These are phyloP conservation scores for Procambarus clarkii DNA, from an alignment of 1,140 invertebrate genomes.

Conservation along the genomic window DNA sequence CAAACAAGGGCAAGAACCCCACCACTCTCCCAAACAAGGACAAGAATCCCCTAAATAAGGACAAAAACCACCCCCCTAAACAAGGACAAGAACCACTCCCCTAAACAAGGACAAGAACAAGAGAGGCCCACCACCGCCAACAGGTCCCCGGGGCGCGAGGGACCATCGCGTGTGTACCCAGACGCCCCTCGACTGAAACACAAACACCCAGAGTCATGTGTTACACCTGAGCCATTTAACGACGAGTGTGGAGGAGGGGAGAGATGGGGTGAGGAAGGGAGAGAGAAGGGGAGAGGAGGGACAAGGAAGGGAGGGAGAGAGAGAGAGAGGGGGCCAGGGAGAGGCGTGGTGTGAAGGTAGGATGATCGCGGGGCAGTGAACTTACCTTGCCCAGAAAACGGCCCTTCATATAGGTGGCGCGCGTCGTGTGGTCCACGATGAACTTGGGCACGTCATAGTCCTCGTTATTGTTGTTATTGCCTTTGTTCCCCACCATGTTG, in stretches of 20 bases:
- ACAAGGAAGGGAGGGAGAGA: background rate
- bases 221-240: background rate
- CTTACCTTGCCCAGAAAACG: constrained; percentile 80
- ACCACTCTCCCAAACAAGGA: too few species aligned
- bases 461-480: constrained; percentile 73
- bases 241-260: background rate
- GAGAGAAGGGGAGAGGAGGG: background rate
- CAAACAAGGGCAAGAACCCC: too few species aligned
- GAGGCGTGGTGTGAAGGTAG: constrained; percentile 14
- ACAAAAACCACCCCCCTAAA: too few species aligned
- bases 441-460: constrained; percentile 76
- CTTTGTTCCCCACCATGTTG: constrained; percentile 59
- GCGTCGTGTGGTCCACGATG: constrained; percentile 78
- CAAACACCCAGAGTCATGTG: background rate
- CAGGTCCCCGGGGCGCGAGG: too few species aligned
- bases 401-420: constrained; percentile 79
- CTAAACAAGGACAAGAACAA: too few species aligned
- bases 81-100: too few species aligned
- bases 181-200: background rate
- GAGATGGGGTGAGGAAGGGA: too few species aligned
- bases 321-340: background rate
- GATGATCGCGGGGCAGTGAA: constrained; percentile 41
- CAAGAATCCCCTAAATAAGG: too few species aligned
- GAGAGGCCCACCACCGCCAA: too few species aligned
- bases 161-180: background rate